A percentile compares a stretch with the other conserved stretches of the same genome.
Conservation (phyloP, 2,888 invertebrate genomes). For the Eupeodes latifasciatus region DNA sequence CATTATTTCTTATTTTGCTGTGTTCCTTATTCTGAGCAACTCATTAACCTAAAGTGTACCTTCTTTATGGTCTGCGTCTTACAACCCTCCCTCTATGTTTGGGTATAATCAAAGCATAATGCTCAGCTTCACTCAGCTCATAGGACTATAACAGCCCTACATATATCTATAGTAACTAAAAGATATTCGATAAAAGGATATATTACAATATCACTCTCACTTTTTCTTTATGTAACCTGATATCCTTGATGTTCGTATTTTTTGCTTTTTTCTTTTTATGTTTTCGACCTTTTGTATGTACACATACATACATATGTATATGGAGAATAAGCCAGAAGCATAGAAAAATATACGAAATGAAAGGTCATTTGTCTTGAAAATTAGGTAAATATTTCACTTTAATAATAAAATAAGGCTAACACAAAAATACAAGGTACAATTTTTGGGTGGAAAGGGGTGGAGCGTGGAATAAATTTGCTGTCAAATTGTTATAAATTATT, state of each 20-base stretch:
- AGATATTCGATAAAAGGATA: constrained; percentile 53
- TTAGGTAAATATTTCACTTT: constrained; percentile 48
- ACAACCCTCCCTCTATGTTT: background rate
- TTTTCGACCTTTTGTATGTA: constrained; percentile 39
- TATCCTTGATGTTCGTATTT: constrained; percentile 44
- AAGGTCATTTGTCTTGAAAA: constrained; percentile 53
- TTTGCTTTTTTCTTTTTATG: constrained; percentile 17
- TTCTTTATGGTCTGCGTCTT: background rate
- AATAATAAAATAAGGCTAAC: constrained; percentile 34
- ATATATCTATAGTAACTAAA: background rate
- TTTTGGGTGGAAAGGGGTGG: too few species aligned
- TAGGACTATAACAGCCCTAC: background rate
- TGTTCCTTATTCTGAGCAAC: constrained; percentile 1
- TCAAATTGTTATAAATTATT: background rate
- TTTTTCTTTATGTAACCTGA: constrained; percentile 1
- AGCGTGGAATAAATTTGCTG: background rate
- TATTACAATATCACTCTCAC: background rate
- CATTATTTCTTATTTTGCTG: constrained; percentile 31
- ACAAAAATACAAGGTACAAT: background rate
- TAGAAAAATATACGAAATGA: too few species aligned
- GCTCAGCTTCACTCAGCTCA: too few species aligned
- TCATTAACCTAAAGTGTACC: constrained; percentile 66
- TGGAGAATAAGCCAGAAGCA: background rate
- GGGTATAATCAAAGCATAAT: background rate
- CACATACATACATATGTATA: too few species aligned